Evolutionary conservation across 2,113 vertebrate species (phyloP), one percentile per base, ranked within the genome.

Genomic region (Cebus imitator): DNA sequence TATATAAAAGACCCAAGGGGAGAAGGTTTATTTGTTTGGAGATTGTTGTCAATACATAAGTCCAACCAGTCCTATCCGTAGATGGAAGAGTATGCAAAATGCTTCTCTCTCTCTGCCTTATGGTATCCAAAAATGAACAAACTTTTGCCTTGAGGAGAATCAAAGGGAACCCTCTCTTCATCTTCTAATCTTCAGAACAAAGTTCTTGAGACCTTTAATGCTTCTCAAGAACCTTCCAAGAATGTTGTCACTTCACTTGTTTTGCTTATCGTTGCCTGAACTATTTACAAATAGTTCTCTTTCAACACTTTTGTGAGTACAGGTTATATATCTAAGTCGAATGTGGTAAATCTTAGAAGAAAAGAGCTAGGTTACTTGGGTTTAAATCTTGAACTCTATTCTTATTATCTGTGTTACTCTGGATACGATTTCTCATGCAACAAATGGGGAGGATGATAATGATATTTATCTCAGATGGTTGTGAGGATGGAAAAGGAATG

Each of bases 221-320:
- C 35, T 95, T 87, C 32, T 85, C 8, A 90, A 90, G 30, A 96
- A 48, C 7, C 17, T 81, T 76, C 16, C 79, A 96, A 83, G 52
- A 92, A 90, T 78, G 40, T 83, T 45, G 84, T 16, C 20, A 37
- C 14, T 40, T 96, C 48, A 83, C 12, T 23, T 93, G 58, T 82
- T 93, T 95, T 94, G 35, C 40, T 97, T 92, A 72, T 85, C 17
- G 50, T 76, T n/a, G 80, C 48, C 32, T 82, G 11, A 95, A 92
- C n/a, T 91, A 81, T 83, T 87, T 88, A 37, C 48, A 64, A 90
- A 75, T 8, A 72, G 25, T 76, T 95, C n/a, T 72, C 40, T 91
- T 92, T 95, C 23, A 79, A 58, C 2, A 32, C 12, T 83, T 92
- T 90, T 70, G 23, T 85, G 55, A 96, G n/a, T 43, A 66, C 20